Percentiles rank a stretch among this genome's conserved stretches.
Evolutionary conservation across 2,888 invertebrate genomes (phyloP).

Genomic region (Rapana venosa): DNA sequence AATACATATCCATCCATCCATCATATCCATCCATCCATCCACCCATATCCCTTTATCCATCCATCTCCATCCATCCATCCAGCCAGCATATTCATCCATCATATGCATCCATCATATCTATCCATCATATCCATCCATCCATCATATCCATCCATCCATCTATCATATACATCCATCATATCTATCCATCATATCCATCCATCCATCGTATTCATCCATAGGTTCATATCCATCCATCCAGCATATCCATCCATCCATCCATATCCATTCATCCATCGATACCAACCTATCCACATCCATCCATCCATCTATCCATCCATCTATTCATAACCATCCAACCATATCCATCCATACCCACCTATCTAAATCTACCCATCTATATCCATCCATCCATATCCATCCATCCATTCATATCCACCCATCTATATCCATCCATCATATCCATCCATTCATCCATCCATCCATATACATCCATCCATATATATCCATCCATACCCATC

Average conservation of each 20-base stretch:
- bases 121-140: background rate
- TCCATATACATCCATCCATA: background rate
- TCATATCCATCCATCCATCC: too few species aligned
- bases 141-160: background rate
- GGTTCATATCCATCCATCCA: too few species aligned
- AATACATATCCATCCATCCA: background rate
- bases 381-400: background rate
- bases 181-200: too few species aligned
- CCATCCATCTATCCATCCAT: background rate
- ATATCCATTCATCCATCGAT: too few species aligned
- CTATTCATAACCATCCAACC: background rate
- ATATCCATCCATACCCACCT: background rate
- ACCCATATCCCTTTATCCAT: background rate
- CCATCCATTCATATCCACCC: background rate
- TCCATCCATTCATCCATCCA: background rate
- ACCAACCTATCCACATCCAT: too few species aligned
- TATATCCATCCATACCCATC: too few species aligned
- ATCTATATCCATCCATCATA: background rate
- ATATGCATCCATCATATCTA: too few species aligned
- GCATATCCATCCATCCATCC: too few species aligned
- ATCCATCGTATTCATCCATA: too few species aligned
- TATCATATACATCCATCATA: too few species aligned
- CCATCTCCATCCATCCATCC: background rate
- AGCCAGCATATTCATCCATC: background rate
- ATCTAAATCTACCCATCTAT: background rate